Base-by-base conservation (phyloP, 2,888 invertebrate genomes). In the Altica lythri region DNA sequence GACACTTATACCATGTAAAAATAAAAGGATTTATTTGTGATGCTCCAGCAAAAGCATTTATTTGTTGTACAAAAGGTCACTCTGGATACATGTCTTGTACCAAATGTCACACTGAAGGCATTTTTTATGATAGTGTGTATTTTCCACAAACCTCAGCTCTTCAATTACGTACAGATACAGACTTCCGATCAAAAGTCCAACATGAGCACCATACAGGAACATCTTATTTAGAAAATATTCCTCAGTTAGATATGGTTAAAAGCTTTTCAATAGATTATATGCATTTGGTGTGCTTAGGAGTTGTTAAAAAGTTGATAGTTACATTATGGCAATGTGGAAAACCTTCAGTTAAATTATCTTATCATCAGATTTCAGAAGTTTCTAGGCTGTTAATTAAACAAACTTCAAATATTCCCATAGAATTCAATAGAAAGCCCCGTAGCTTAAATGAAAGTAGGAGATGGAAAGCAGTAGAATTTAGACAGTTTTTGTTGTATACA, bases 181-280 rank as follows among this genome's bases (percentile, higher is more conserved):
- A 51, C 49, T 60, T 54, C 43, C 34, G 25, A 9, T 12, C 17
- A 12, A 43, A 49, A 32, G 30, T 16, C 13, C 53, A 68, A 46
- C 22, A 32, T 13, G 50, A 61, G 6, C 60, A 62, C 58, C 60
- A 64, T 45, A 57, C 25, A 35, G 56, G 53, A 1, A 42, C 30
- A 13, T 49, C 56, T 18, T 49, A 55, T 50, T 30, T 64, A 8
- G 51, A 55, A 38, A 49, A 50, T 13, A 58, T 63, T 35, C 61
- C 59, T 13, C 42, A 59, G 16, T 59, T 68, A 37, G 49, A 64
- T 51, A 59, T 67, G 51, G 49, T 68, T 10, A 32, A 59, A 17
- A 53, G 57, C 27, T 51, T 67, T 37, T 60, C 64, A 1, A 29
- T 64, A n/a, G 66, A 67, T 47, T 57, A 56, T 14, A 58, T 60